Base-by-base conservation (phyloP, 2,888 invertebrate genomes). In the Choristoneura rosaceana region DNA sequence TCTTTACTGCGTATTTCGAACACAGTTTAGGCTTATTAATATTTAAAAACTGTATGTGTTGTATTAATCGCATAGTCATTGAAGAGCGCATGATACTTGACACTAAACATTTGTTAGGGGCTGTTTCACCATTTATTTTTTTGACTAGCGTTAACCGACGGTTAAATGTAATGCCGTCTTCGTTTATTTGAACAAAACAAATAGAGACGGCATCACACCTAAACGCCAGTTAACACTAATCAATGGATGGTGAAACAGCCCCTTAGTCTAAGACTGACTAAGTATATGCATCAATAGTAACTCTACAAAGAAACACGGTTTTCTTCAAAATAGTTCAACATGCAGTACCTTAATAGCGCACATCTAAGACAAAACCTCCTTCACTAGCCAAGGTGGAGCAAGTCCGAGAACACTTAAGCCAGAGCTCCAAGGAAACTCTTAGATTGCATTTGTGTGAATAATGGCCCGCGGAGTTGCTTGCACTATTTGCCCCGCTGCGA, bases 401-500 rank as follows among this genome's bases (percentile, higher is more conserved):
- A 73, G 59, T 43, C 50, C 68, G 73, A 64, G 55, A 71, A 68
- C 73, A 69, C 73, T 73, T 73, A 63, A 73, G 55, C 65, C 50
- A 64, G 68, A 73, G 59, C 66, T 65, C 58, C 63, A 43, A 65
- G 68, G 50, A 50, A 74, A 70, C 68, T 70, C 76, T 73, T 62
- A 78, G 77, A 82, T 83, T 82, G 81, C 80, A 81, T 80, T 81
- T 76, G 74, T 74, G 73, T 78, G 77, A 82, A 78, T 82, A 81
- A 82, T 79, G 74, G 74, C 71, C 74, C 74, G 76, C 70, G 62
- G 69, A 73, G 74, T 75, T 74, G 67, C 25, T 15, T 62, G 58
- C 12, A 50, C 68, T 68, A 71, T 71, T 68, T 63, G 63, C 70
- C 45, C 1, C 8, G 12, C 41, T 9, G 17, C 52, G n/a, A 41